Conservation (phyloP, 2,113 vertebrate species). For the Phoxinus phoxinus region DNA sequence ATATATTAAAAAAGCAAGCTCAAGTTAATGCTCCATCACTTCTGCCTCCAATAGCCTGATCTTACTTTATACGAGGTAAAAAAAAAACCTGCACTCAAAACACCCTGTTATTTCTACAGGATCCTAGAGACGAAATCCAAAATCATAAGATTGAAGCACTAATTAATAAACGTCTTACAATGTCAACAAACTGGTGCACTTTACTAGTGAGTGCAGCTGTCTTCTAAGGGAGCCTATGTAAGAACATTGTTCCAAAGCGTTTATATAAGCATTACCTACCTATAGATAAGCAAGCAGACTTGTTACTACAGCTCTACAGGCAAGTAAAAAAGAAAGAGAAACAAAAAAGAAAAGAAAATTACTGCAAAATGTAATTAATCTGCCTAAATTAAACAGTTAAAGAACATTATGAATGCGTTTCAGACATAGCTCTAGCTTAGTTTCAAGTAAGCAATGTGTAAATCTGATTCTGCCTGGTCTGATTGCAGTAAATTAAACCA, state of each 20-base stretch:
- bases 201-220: background rate
- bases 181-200: background rate
- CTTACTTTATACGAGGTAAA: no score
- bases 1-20: background rate
- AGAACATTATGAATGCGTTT: background rate
- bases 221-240: background rate
- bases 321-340: background rate
- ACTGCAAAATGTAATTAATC: background rate
- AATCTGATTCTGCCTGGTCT: background rate
- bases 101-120: background rate
- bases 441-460: background rate
- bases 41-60: background rate
- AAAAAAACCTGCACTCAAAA: background rate
- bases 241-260: background rate
- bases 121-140: background rate
- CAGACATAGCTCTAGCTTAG: background rate
- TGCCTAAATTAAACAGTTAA: background rate
- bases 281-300: background rate
- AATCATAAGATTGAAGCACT: background rate
- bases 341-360: background rate
- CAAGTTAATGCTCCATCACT: background rate
- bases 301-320: background rate
- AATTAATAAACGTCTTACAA: background rate
- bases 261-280: background rate
- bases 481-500: background rate